Base-by-base conservation (phyloP, 2,888 invertebrate genomes). In the Ochropleura plecta region DNA sequence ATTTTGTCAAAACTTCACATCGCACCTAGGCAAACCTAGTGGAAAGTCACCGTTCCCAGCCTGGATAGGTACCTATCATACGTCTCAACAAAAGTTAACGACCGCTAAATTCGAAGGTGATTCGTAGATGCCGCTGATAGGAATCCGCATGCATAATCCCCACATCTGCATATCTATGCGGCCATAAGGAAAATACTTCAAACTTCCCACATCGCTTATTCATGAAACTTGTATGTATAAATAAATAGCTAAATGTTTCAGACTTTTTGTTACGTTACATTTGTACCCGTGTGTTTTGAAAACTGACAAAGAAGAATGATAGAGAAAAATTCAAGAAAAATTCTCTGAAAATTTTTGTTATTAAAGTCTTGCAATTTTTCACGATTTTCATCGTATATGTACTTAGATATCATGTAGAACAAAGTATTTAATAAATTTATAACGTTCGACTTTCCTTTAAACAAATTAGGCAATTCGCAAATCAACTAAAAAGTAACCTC, bases 101-200 rank as follows among this genome's bases (percentile, higher is more conserved):
- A 90, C 90, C 91, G 86, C 75, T 73, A 85, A 88, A 89, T 90
- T 79, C 90, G 93, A 94, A 94, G 94, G 94, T 94, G 93, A 94
- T 92, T 91, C 93, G 91, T 84, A 90, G 87, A 93, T 93, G 82
- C 42, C 79, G 70, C 75, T 64, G 75, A 79, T 76, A 87, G 83
- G 85, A 88, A 87, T 88, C 89, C 83, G 84, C 88, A 91, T 91
- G 86, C 86, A 90, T 90, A 91, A 93, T 90, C 70, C 79, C 55
- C 59, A 59, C 68, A 81, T 80, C 76, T 81, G 71, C 76, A 78
- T 78, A 72, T 74, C 60, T 81, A 85, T 78, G 69, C 53, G 48
- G 48, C 73, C 62, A 65, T 72, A 57, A 77, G 66, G 73, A 87
- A 76, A 77, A 87, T 68, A 64, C 71, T 82, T 64, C 67, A 73